Conservation (phyloP, 1,140 invertebrate genomes). For the Drosophila insularis region DNA sequence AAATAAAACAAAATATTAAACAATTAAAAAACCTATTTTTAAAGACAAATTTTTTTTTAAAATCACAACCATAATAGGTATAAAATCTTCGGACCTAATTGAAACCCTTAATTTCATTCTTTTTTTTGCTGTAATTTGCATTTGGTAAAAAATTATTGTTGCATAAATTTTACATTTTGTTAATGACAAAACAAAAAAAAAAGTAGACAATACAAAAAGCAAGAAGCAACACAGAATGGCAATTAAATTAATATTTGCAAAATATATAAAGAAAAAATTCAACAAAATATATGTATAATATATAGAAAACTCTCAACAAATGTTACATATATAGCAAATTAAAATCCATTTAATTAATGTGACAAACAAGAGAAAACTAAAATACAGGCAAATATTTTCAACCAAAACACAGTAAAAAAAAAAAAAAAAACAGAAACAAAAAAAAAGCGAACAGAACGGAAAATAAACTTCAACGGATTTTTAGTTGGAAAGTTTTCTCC, state of each 20-base stretch:
- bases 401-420: constrained; percentile 21
- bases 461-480: constrained; percentile 19
- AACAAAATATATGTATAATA: constrained; percentile 2
- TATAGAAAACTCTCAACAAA: constrained; percentile 10
- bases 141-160: not conserved
- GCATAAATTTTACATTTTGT: constrained; percentile 2
- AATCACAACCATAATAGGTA: not conserved
- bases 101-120: not conserved
- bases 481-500: not conserved
- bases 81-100: not conserved
- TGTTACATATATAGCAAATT: constrained; percentile 32
- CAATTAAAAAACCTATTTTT: no score
- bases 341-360: constrained; percentile 65
- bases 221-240: constrained; percentile 47
- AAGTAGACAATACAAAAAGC: constrained; percentile 28
- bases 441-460: not conserved
- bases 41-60: no score
- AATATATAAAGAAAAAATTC: constrained; percentile 6
- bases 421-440: not conserved
- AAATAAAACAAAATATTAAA: no score
- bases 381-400: constrained; percentile 17
- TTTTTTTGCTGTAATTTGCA: not conserved
- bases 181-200: constrained; percentile 8
- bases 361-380: constrained; percentile 25
- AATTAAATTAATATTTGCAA: constrained; percentile 68